These are phyloP conservation scores for Holacanthella duospinosa DNA, from an alignment of 2,888 invertebrate genomes.

Conservation along the genomic window DNA sequence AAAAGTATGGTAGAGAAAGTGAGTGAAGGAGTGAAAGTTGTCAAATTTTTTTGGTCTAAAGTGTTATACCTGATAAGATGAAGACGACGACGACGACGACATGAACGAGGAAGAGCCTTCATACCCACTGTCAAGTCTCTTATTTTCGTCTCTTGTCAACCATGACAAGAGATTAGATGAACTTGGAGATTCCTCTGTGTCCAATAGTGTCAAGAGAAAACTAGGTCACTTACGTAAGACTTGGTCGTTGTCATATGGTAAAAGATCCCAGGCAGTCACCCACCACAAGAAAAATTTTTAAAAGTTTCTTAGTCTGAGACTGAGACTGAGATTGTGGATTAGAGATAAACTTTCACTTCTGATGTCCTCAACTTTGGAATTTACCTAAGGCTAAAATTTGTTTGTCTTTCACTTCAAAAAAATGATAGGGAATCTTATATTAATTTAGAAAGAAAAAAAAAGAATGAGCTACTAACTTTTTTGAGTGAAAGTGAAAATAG, in stretches of 20 bases:
- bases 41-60: background rate
- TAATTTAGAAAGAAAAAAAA: too few relatives aligned
- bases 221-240: background rate
- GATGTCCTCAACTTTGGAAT: background rate
- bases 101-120: slow-evolving; percentile 2
- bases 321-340: too few relatives aligned
- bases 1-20: background rate
- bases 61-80: background rate
- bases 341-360: too few relatives aligned
- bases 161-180: background rate
- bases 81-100: background rate
- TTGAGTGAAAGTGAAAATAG: too few relatives aligned
- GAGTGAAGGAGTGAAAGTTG: background rate
- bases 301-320: too few relatives aligned
- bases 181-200: background rate
- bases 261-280: too few relatives aligned
- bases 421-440: too few relatives aligned
- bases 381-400: background rate
- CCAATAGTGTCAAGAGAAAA: background rate
- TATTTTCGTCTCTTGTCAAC: background rate
- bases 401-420: too few relatives aligned
- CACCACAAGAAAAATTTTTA: too few relatives aligned
- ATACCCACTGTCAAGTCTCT: background rate
- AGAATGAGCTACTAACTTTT: too few relatives aligned
- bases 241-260: too few relatives aligned